phyloP scores from a whole-genome alignment of 2,888 invertebrate species.

The Acleris cristana region DNA sequence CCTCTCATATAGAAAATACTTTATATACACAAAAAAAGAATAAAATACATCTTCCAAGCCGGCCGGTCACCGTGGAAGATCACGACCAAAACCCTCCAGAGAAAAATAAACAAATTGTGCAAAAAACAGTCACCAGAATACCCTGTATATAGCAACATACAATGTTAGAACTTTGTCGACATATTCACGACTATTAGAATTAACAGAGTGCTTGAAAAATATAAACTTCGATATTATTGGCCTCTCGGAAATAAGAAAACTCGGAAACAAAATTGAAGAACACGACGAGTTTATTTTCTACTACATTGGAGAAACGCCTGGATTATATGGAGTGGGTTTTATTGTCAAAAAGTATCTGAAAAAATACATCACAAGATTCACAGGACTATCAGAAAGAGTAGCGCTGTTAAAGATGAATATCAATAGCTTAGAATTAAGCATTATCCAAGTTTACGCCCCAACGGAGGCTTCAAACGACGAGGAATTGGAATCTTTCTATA shows the following conservation, averaged over 20 bases:
- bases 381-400: background rate
- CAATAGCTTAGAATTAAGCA: background rate
- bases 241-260: too few species aligned
- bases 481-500: background rate
- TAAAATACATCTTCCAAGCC: conserved; percentile 5
- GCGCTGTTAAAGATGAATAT: background rate
- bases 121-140: conserved; percentile 3
- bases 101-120: too few species aligned
- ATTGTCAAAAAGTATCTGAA: background rate
- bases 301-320: conserved; percentile 4
- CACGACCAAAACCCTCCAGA: too few species aligned
- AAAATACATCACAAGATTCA: background rate
- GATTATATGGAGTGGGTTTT: conserved; percentile 2
- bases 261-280: conserved; percentile 6
- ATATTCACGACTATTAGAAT: background rate
- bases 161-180: conserved; percentile 6
- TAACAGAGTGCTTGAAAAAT: conserved; percentile 1
- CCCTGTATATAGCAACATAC: conserved; percentile 8
- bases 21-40: background rate
- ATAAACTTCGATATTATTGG: conserved; percentile 5
- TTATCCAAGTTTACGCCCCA: conserved; percentile 6
- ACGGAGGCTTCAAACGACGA: background rate
- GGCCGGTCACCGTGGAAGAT: too few species aligned
- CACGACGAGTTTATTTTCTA: background rate
- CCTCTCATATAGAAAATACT: background rate